A percentile compares a stretch with the other conserved stretches of the same genome.
Evolutionary conservation across 2,113 vertebrate species (phyloP).

Genomic region (Cryptotis parvus): DNA sequence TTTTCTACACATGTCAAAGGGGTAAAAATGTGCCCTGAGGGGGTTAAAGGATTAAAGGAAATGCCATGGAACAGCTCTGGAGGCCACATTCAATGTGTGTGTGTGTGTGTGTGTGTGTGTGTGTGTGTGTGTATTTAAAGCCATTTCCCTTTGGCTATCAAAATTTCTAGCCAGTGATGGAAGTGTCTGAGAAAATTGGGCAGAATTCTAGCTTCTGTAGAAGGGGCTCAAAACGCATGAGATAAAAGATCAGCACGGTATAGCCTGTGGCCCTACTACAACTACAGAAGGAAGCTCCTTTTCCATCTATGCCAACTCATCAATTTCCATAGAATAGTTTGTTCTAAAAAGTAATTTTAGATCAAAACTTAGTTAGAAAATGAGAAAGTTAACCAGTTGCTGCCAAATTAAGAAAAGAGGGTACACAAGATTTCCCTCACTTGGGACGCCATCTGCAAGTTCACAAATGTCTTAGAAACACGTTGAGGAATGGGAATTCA

Average conservation of each 20-base stretch:
- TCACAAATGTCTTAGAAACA: not conserved
- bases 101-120: too few relatives aligned
- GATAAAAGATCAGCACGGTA: not conserved
- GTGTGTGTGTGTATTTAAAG: not conserved
- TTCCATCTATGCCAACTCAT: not conserved
- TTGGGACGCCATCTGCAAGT: not conserved
- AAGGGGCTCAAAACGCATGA: not conserved
- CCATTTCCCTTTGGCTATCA: not conserved
- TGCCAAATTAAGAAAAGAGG: not conserved
- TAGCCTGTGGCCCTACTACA: too few relatives aligned
- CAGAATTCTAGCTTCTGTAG: not conserved
- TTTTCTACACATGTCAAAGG: constrained; percentile 10
- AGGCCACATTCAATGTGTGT: not conserved
- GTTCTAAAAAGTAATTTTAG: constrained; percentile 33
- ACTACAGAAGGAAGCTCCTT: not conserved
- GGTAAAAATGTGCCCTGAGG: not conserved
- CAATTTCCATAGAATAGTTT: not conserved
- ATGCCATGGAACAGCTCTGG: constrained; percentile 3
- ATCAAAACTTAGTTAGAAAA: not conserved
- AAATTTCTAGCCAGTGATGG: not conserved
- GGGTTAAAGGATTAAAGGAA: constrained; percentile 38
- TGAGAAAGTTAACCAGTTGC: not conserved
- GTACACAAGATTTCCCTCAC: not conserved
- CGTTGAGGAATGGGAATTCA: not conserved
- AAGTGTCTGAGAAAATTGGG: not conserved